phyloP scores from a whole-genome alignment of 1,140 invertebrate species.

The Papilio xuthus region DNA sequence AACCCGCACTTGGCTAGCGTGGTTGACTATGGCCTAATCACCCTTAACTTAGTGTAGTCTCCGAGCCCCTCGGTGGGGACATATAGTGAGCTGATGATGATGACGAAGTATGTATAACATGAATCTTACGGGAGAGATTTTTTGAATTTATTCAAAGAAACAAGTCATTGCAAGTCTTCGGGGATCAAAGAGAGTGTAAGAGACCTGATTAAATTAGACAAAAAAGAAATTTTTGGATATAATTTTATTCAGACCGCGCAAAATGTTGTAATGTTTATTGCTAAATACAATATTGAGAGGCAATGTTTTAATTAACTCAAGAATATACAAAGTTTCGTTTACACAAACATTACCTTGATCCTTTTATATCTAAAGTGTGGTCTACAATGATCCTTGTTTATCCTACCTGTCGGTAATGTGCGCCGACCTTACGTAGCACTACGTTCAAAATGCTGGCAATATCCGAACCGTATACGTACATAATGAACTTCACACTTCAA shows the following conservation, averaged over 20 bases:
- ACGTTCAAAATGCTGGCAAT: background rate
- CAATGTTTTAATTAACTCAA: conserved; percentile 6
- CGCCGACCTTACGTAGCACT: background rate
- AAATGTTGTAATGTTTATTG: background rate
- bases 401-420: background rate
- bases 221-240: too few species aligned
- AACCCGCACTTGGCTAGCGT: too few species aligned
- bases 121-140: background rate
- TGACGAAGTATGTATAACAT: too few species aligned
- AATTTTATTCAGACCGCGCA: too few species aligned
- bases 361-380: conserved; percentile 32
- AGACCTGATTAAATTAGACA: too few species aligned
- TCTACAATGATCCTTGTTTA: background rate
- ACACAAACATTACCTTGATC: conserved; percentile 22
- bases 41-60: too few species aligned
- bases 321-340: conserved; percentile 3
- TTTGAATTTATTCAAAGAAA: too few species aligned
- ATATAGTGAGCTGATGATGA: too few species aligned
- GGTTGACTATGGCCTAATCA: too few species aligned
- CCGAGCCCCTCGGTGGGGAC: too few species aligned
- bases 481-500: conserved; percentile 26
- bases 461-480: conserved; percentile 20
- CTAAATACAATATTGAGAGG: background rate
- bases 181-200: too few species aligned
- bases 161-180: too few species aligned